A percentile compares a stretch with the other conserved stretches of the same genome.
phyloP scores from a whole-genome alignment of 2,888 invertebrate genomes.

The Silvanus unidentatus region DNA sequence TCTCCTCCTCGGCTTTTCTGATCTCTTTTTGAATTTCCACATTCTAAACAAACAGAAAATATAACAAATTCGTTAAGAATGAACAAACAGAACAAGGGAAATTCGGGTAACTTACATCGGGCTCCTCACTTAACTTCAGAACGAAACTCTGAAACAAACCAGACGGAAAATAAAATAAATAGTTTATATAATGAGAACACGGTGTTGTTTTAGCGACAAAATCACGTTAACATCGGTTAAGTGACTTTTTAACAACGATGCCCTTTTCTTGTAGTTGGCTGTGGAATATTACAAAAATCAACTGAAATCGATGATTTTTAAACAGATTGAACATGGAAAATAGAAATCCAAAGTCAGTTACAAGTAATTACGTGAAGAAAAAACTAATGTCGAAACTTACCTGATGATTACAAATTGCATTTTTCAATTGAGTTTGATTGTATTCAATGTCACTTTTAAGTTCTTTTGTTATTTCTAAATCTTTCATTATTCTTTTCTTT shows the following conservation, averaged over 20 bases:
- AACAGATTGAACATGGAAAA: too few relatives aligned
- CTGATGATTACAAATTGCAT: slow-evolving; percentile 45
- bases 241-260: too few relatives aligned
- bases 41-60: slow-evolving; percentile 27
- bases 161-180: neutral
- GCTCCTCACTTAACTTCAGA: slow-evolving; percentile 33
- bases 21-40: slow-evolving; percentile 37
- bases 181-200: neutral
- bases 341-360: neutral
- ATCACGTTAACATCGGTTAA: neutral
- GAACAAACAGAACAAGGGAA: slow-evolving; percentile 12
- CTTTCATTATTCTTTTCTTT: slow-evolving; percentile 29
- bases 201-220: neutral
- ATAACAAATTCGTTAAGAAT: slow-evolving; percentile 4
- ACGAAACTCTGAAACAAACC: slow-evolving; percentile 36
- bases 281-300: too few relatives aligned
- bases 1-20: slow-evolving; percentile 39
- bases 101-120: slow-evolving; percentile 37
- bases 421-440: slow-evolving; percentile 43
- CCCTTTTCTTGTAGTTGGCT: too few relatives aligned
- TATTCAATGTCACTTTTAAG: slow-evolving; percentile 40
- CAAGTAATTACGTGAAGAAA: slow-evolving; percentile 20
- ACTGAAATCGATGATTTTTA: too few relatives aligned
- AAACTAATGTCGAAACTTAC: slow-evolving; percentile 35
- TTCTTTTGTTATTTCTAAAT: slow-evolving; percentile 42